Evolutionary conservation across 2,797 vertebrate species (phyloP).

Genomic region (Sylvia borin): DNA sequence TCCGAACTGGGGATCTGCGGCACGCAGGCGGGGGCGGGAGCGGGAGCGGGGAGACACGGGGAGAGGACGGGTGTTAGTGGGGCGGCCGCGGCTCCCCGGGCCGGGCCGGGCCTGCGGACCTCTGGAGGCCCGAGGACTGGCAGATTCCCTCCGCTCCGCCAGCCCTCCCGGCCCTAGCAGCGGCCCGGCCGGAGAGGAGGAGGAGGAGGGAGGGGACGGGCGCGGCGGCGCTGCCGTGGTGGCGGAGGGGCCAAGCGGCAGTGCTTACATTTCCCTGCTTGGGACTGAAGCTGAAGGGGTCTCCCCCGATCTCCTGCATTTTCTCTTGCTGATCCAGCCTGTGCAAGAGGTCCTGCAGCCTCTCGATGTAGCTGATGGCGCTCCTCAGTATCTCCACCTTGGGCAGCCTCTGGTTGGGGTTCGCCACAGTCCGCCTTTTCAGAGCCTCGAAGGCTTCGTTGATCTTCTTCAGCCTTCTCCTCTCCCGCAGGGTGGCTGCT

Average conservation of each 20-base stretch:
- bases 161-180: not conserved
- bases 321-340: conserved; percentile 91
- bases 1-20: conserved; percentile 79
- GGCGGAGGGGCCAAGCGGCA: not conserved
- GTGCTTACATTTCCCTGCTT: conserved; percentile 78
- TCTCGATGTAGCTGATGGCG: conserved; percentile 96
- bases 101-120: not conserved
- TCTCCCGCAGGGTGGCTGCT: conserved; percentile 93
- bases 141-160: too few species aligned
- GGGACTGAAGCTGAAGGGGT: conserved; percentile 78
- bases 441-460: conserved; percentile 98
- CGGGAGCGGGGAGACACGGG: not conserved
- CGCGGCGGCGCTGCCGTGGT: not conserved
- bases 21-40: not conserved
- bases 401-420: conserved; percentile 95
- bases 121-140: not conserved
- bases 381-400: conserved; percentile 98
- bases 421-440: conserved; percentile 92
- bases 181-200: not conserved
- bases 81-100: not conserved
- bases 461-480: conserved; percentile 95
- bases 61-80: not conserved
- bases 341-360: conserved; percentile 91
- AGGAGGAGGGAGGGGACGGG: not conserved
- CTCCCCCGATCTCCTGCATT: conserved; percentile 76